These are phyloP conservation scores for Balearica regulorum DNA, from an alignment of 2,797 vertebrate species.

Conservation along the genomic window DNA sequence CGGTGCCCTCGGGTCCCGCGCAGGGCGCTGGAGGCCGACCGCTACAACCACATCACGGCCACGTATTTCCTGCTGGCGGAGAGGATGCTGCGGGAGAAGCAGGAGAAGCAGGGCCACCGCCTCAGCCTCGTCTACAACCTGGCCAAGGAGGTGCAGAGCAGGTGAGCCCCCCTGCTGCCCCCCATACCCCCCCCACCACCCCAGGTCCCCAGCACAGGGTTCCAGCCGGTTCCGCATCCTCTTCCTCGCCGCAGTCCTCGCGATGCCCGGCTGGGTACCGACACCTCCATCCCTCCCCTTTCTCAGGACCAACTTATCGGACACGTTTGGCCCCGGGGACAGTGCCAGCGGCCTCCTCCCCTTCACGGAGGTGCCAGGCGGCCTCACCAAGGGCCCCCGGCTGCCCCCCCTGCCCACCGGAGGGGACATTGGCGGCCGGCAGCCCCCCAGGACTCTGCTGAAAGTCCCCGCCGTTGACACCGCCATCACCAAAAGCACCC, in stretches of 20 bases:
- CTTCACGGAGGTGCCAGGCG: not conserved
- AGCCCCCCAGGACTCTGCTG: slow-evolving; percentile 60
- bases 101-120: slow-evolving; percentile 62
- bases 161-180: not conserved
- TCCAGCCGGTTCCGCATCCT: accelerated
- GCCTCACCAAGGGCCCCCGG: not conserved
- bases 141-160: slow-evolving; percentile 50
- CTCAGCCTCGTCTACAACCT: slow-evolving; percentile 52
- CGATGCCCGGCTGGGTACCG: too few species aligned
- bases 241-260: not conserved
- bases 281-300: not conserved
- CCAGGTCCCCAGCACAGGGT: not conserved
- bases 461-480: slow-evolving; percentile 71
- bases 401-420: not conserved
- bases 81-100: slow-evolving; percentile 76
- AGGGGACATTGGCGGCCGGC: slow-evolving; percentile 1
- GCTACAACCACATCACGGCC: slow-evolving; percentile 79
- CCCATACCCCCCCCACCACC: not conserved
- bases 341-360: not conserved
- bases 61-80: slow-evolving; percentile 79
- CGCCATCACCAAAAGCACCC: slow-evolving; percentile 73
- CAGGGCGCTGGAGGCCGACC: slow-evolving; percentile 75
- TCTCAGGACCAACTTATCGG: not conserved
- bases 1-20: accelerated
- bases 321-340: not conserved